Evolutionary conservation across 2,888 invertebrate species (phyloP).

Genomic region (Chloroclysta siterata): DNA sequence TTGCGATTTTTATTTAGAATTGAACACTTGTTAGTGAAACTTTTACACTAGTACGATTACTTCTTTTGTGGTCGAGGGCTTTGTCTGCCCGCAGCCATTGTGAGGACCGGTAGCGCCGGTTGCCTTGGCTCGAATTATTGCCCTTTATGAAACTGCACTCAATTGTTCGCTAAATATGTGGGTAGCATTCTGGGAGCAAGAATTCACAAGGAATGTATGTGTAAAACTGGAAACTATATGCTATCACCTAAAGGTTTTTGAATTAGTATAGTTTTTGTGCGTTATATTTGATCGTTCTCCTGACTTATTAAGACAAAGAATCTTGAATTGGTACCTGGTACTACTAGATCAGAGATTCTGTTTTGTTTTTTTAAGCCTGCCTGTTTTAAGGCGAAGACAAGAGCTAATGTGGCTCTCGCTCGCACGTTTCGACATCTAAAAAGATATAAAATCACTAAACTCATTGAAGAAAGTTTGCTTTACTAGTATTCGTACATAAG

Average conservation of each 20-base stretch:
- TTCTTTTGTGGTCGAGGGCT: conserved; percentile 44
- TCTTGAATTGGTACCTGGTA: too few relatives aligned
- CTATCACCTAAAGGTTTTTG: background rate
- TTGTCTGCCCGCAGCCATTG: conserved; percentile 62
- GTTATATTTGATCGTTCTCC: too few relatives aligned
- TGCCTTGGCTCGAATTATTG: conserved; percentile 65
- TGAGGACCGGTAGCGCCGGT: conserved; percentile 75
- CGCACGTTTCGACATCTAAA: too few relatives aligned
- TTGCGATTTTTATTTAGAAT: background rate
- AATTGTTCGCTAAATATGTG: conserved; percentile 47
- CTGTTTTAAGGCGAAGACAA: too few relatives aligned
- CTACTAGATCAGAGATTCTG: too few relatives aligned
- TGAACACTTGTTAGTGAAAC: conserved; percentile 15
- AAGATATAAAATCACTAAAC: too few relatives aligned
- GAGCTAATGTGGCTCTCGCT: too few relatives aligned
- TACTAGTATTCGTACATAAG: too few relatives aligned
- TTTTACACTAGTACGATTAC: conserved; percentile 9
- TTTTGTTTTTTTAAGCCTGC: too few relatives aligned
- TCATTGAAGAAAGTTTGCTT: too few relatives aligned
- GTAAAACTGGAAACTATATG: conserved; percentile 4
- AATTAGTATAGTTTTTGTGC: background rate
- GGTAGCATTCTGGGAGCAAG: conserved; percentile 30
- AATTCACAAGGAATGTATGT: conserved; percentile 19
- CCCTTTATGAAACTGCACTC: conserved; percentile 59
- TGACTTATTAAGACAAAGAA: too few relatives aligned